phyloP scores from a whole-genome alignment of 2,797 vertebrate genomes.

The Phalanger gymnotis region DNA sequence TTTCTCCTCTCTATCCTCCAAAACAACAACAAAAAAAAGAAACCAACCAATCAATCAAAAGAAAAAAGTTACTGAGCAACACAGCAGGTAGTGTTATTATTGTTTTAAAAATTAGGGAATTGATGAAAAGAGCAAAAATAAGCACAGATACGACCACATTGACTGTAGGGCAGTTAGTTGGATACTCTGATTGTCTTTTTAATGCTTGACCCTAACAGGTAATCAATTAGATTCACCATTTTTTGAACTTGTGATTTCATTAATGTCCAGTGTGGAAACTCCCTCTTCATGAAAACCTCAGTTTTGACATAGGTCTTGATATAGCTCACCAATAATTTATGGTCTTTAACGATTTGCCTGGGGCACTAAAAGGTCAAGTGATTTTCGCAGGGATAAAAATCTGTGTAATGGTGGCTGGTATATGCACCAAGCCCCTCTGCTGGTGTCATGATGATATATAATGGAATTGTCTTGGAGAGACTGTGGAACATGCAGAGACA shows the following conservation, averaged over 20 bases:
- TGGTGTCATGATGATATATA: neutral
- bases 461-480: neutral
- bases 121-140: neutral
- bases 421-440: neutral
- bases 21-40: neutral
- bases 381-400: neutral
- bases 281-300: neutral
- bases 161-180: neutral
- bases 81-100: neutral
- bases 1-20: neutral
- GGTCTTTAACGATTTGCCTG: neutral
- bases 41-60: neutral
- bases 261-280: neutral
- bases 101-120: constrained; percentile 4
- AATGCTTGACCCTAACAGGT: neutral
- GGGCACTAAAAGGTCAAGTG: neutral
- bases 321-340: neutral
- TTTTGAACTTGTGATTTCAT: neutral
- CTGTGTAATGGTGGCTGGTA: neutral
- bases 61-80: neutral
- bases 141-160: neutral
- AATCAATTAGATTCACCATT: neutral
- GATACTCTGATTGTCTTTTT: neutral
- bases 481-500: neutral
- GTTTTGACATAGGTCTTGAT: too few relatives aligned